phyloP scores from a whole-genome alignment of 1,140 invertebrate species.

The Drosophila melanica region DNA sequence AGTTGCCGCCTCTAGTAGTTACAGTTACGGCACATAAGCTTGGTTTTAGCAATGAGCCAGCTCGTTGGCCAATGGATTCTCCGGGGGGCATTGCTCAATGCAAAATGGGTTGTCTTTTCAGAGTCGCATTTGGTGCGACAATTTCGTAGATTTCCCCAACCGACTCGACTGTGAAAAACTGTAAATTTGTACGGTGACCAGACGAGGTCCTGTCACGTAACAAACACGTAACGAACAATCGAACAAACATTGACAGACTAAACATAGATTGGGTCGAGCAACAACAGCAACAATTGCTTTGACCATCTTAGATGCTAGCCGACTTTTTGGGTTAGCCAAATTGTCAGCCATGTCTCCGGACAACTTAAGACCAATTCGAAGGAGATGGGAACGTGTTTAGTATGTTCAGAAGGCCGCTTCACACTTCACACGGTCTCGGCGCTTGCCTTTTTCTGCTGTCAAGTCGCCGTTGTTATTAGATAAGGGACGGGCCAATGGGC shows the following conservation, averaged over 20 bases:
- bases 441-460: conserved; percentile 25
- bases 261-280: conserved; percentile 42
- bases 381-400: conserved; percentile 34
- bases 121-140: conserved; percentile 70
- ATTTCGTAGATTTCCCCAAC: conserved; percentile 74
- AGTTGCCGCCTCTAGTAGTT: conserved; percentile 16
- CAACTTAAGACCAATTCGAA: conserved; percentile 43
- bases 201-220: conserved; percentile 70
- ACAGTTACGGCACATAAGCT: conserved; percentile 11
- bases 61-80: conserved; percentile 17
- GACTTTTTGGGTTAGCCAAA: conserved; percentile 34
- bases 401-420: conserved; percentile 4
- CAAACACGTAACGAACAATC: conserved; percentile 52
- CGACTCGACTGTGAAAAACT: conserved; percentile 58
- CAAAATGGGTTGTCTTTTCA: conserved; percentile 70
- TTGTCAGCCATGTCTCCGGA: conserved; percentile 35
- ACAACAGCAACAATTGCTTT: background rate
- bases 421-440: conserved; percentile 1
- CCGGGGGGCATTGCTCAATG: conserved; percentile 52
- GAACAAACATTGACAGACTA: conserved; percentile 64
- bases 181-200: conserved; percentile 76
- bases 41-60: conserved; percentile 14
- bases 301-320: background rate
- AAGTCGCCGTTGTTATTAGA: conserved; percentile 49
- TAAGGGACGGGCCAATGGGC: conserved; percentile 56